These are phyloP conservation scores for Drosophila flavopinicola DNA, from an alignment of 2,888 invertebrate genomes.

Conservation along the genomic window DNA sequence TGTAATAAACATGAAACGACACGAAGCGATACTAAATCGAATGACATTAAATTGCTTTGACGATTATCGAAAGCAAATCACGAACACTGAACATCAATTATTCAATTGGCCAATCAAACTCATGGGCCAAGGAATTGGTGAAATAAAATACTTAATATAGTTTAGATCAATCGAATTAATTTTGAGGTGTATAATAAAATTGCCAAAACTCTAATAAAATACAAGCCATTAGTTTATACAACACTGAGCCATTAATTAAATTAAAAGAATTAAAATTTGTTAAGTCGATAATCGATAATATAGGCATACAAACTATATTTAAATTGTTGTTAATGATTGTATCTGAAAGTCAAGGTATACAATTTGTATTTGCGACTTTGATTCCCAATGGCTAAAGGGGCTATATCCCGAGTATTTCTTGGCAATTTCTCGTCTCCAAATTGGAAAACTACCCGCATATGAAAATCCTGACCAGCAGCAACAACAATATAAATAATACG, in stretches of 20 bases:
- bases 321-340: too few species aligned
- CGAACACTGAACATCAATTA: slow-evolving; percentile 36
- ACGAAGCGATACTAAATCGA: slow-evolving; percentile 28
- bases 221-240: too few species aligned
- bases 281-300: too few species aligned
- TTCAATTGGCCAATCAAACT: slow-evolving; percentile 27
- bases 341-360: too few species aligned
- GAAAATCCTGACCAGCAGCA: slow-evolving; percentile 64
- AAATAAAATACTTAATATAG: too few species aligned
- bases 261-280: too few species aligned
- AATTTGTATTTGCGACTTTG: background rate
- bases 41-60: slow-evolving; percentile 24
- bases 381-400: background rate
- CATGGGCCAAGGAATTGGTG: slow-evolving; percentile 6
- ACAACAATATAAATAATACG: slow-evolving; percentile 30
- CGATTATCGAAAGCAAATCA: slow-evolving; percentile 39
- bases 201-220: too few species aligned
- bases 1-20: slow-evolving; percentile 15
- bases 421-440: background rate
- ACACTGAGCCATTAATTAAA: too few species aligned
- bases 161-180: too few species aligned
- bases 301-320: too few species aligned
- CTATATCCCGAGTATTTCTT: background rate
- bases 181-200: too few species aligned
- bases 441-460: slow-evolving; percentile 10